Base-by-base conservation (phyloP, 2,888 invertebrate species). In the Cacoxenus indagator region DNA sequence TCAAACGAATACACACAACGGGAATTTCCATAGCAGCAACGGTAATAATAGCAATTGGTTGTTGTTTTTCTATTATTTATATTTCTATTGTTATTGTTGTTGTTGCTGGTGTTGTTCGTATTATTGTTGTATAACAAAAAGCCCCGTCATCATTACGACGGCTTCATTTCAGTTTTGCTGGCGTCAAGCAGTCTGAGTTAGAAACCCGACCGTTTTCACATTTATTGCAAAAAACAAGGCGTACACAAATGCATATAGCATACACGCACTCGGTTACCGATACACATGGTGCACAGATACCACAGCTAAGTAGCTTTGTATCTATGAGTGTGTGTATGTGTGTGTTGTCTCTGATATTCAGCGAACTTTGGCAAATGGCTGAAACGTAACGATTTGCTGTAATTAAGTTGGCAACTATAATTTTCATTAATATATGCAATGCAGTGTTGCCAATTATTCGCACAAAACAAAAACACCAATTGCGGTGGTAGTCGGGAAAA, bases 151-250 rank as follows among this genome's bases (percentile, higher is more conserved):
- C 61, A 67, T 67, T 67, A 67, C 61, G 48, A 59, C 43, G n/a
- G 73, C 59, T 45, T 62, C 24, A 45, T 19, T 61, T 67, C 37
- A 43, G 67, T 57, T 67, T 76, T 68, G 66, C 71, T 74, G 79
- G 78, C 82, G 80, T 80, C 80, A 80, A 80, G 80, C 80, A 78
- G 84, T 82, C 76, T 78, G 79, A 75, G 76, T 55, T 74, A 69
- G 64, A 68, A 59, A 67, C 19, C 27, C 48, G 17, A 45, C 61
- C 48, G 11, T 70, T 68, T 51, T 27, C 61, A 65, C 55, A 69
- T 59, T 48, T 48, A 17, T 48, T 48, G 48, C 22, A 48, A 19
- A 48, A 37, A 48, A 48, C 11, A 48, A 48, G 1, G 8, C 54
- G 31, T 57, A 51, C 29, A 67, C 24, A 69, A 22, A 55, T 26